Evolutionary conservation across 1,140 invertebrate genomes (phyloP).

Genomic region (Dendrolimus kikuchii): DNA sequence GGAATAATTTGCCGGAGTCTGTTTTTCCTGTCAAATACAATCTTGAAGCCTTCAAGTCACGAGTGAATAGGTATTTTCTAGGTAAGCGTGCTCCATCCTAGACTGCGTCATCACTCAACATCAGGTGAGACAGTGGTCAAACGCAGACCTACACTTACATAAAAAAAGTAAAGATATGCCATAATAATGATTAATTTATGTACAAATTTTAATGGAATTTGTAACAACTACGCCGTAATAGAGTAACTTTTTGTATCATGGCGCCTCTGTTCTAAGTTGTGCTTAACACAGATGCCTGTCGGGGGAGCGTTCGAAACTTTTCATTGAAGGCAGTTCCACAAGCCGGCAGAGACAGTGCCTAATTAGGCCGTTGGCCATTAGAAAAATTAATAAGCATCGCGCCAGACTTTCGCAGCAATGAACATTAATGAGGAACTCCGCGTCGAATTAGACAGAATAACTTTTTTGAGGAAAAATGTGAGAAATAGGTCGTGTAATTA

Average conservation of each 20-base stretch:
- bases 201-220: no score
- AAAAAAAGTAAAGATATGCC: no score
- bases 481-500: conserved; percentile 8
- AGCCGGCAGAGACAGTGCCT: conserved; percentile 25
- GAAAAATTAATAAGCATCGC: conserved; percentile 40
- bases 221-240: not conserved
- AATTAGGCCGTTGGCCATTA: conserved; percentile 42
- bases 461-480: conserved; percentile 10
- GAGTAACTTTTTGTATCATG: conserved; percentile 40
- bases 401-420: conserved; percentile 6
- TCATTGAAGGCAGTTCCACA: conserved; percentile 31
- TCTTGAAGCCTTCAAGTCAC: no score
- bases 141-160: no score
- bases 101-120: no score
- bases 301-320: conserved; percentile 45
- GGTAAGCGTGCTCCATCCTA: no score
- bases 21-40: no score
- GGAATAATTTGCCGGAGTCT: no score
- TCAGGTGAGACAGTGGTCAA: no score
- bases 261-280: conserved; percentile 35
- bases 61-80: no score
- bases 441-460: conserved; percentile 14
- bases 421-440: conserved; percentile 16
- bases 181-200: no score
- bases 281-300: conserved; percentile 35